Percentiles rank a stretch among this genome's conserved stretches.
These are phyloP conservation scores for Aphelocoma californica DNA, from an alignment of 2,797 vertebrate genomes.

Conservation along the genomic window DNA sequence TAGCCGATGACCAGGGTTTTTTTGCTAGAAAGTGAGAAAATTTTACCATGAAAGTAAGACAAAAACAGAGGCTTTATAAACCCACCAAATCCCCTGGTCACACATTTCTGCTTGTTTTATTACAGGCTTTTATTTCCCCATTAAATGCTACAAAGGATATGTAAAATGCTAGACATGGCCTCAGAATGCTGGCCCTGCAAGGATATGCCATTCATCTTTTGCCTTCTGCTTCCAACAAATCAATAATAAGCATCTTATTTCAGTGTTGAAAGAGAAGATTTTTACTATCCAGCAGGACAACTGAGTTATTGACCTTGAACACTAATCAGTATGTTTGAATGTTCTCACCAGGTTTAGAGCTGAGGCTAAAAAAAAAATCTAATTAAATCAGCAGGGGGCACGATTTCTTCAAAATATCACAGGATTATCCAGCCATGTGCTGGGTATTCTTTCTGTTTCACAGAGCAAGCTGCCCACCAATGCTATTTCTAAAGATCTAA, in stretches of 20 bases:
- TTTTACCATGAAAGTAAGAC: not conserved
- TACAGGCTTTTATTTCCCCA: not conserved
- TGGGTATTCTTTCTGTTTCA: not conserved
- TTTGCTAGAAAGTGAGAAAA: not conserved
- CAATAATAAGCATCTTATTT: slow-evolving; percentile 45
- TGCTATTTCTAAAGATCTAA: not conserved
- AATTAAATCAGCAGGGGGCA: slow-evolving; percentile 75
- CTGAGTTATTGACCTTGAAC: slow-evolving; percentile 60
- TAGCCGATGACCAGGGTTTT: not conserved
- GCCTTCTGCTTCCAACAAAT: slow-evolving; percentile 20
- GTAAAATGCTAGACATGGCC: not conserved
- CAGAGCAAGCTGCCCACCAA: not conserved
- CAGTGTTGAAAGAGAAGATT: slow-evolving; percentile 34
- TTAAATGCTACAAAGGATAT: not conserved
- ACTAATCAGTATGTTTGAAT: not conserved
- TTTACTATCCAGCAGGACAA: not conserved
- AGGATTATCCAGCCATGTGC: not conserved
- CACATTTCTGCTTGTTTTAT: not conserved
- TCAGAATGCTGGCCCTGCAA: not conserved
- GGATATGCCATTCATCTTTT: not conserved
- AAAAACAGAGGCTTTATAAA: not conserved
- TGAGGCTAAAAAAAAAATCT: not conserved
- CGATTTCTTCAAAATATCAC: slow-evolving; percentile 62
- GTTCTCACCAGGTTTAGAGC: not conserved
- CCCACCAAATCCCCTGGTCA: not conserved